Evolutionary conservation across 1,140 invertebrate species (phyloP).

Genomic region (Cyphomyrmex costatus): DNA sequence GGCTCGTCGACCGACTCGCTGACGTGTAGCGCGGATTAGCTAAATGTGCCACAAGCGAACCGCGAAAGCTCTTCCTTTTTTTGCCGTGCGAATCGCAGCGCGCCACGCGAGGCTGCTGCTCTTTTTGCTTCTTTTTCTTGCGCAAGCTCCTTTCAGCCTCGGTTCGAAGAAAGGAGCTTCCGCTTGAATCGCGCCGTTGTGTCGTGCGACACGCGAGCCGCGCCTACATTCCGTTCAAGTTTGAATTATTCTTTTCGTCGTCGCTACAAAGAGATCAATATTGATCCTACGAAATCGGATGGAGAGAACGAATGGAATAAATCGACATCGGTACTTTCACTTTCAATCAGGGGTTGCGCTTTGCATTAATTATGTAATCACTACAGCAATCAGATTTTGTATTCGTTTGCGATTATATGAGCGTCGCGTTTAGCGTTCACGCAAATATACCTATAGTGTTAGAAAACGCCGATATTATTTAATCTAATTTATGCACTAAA

Average conservation of each 20-base stretch:
- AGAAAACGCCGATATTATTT: background rate
- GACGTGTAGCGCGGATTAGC: slow-evolving; percentile 65
- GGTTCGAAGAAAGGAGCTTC: slow-evolving; percentile 39
- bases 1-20: slow-evolving; percentile 32
- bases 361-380: background rate
- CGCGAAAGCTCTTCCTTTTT: slow-evolving; percentile 66
- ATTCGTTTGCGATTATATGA: background rate
- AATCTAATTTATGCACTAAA: background rate
- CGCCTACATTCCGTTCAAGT: slow-evolving; percentile 21
- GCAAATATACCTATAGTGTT: background rate
- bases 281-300: slow-evolving; percentile 22
- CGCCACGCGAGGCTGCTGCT: slow-evolving; percentile 61
- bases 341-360: background rate
- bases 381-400: background rate
- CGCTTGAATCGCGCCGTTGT: slow-evolving; percentile 28
- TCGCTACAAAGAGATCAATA: slow-evolving; percentile 14
- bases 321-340: background rate
- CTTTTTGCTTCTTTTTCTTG: slow-evolving; percentile 57
- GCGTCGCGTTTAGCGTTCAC: background rate
- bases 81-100: slow-evolving; percentile 54
- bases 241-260: slow-evolving; percentile 21
- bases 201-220: slow-evolving; percentile 24
- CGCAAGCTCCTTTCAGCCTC: slow-evolving; percentile 40
- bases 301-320: background rate
- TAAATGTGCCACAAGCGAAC: slow-evolving; percentile 64